A percentile compares a stretch with the other conserved stretches of the same genome.
These are phyloP conservation scores for Apodemus sylvaticus DNA, from an alignment of 2,113 vertebrate genomes.

Conservation along the genomic window DNA sequence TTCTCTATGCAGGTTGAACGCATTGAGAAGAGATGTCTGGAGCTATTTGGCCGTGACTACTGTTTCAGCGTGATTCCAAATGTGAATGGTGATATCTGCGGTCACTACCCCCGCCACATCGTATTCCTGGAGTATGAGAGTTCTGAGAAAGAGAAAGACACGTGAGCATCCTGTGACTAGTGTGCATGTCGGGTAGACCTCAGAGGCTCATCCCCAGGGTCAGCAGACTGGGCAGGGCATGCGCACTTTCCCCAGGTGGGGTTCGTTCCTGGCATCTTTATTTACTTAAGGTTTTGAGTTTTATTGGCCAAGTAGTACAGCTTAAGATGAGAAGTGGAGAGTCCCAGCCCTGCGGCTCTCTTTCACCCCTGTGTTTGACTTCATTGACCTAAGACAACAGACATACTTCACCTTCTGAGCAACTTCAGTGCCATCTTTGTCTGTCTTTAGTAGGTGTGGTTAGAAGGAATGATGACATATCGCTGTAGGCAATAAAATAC, in stretches of 20 bases:
- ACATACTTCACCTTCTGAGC: not conserved
- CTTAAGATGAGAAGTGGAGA: not conserved
- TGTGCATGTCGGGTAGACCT: not conserved
- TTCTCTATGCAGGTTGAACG: slow-evolving; percentile 88
- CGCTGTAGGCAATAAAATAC: too few relatives aligned
- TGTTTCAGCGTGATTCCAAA: slow-evolving; percentile 96
- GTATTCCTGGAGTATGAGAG: slow-evolving; percentile 95
- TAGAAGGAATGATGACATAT: not conserved
- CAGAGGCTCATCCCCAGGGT: not conserved
- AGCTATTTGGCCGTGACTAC: slow-evolving; percentile 95
- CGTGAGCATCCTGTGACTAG: slow-evolving; percentile 84
- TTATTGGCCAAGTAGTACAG: not conserved
- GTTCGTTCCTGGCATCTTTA: not conserved
- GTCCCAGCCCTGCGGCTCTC: not conserved
- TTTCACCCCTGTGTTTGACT: not conserved
- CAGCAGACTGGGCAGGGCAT: not conserved
- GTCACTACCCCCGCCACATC: slow-evolving; percentile 97
- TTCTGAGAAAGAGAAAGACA: slow-evolving; percentile 89
- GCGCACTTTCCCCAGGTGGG: not conserved
- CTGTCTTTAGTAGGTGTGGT: not conserved
- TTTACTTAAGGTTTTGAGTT: not conserved
- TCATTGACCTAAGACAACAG: not conserved
- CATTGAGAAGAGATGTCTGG: slow-evolving; percentile 94
- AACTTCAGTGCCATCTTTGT: not conserved
- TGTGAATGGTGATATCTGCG: slow-evolving; percentile 94